These are phyloP conservation scores for Battus philenor DNA, from an alignment of 1,140 invertebrate genomes.

Conservation along the genomic window DNA sequence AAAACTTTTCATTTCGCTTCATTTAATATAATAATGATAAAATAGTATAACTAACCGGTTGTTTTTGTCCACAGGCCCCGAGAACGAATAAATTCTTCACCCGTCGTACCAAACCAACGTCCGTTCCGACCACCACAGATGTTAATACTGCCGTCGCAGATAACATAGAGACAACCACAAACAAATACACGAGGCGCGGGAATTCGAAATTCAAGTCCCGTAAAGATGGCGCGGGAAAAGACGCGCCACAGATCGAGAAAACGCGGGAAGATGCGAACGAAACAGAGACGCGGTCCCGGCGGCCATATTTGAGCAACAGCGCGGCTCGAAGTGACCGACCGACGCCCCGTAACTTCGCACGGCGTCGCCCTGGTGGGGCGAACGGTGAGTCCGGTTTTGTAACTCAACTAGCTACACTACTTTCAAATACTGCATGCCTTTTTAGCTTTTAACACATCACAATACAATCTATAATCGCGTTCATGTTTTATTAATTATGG, in stretches of 20 bases:
- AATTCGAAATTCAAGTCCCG: conserved; percentile 54
- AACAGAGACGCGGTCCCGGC: conserved; percentile 24
- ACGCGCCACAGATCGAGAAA: conserved; percentile 26
- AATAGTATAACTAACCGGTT: conserved; percentile 41
- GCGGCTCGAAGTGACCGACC: conserved; percentile 50
- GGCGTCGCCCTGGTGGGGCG: conserved; percentile 51
- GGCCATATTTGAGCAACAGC: conserved; percentile 39
- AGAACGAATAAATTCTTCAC: conserved; percentile 50
- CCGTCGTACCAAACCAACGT: conserved; percentile 54
- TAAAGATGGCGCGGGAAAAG: conserved; percentile 38
- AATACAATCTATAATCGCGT: conserved; percentile 16
- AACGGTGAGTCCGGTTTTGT: conserved; percentile 62
- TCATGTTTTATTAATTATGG: conserved; percentile 14
- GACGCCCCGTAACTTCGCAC: conserved; percentile 42
- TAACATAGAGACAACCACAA: conserved; percentile 40
- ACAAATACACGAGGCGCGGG: conserved; percentile 45
- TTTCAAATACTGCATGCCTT: conserved; percentile 17
- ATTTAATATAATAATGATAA: neutral
- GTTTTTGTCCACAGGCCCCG: conserved; percentile 41
- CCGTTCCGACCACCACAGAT: conserved; percentile 38
- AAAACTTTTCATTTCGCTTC: neutral
- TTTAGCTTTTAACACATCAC: conserved; percentile 7
- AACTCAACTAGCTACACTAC: conserved; percentile 22
- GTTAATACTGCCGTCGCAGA: conserved; percentile 28
- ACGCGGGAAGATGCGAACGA: conserved; percentile 25